These are phyloP conservation scores for Diadumene lineata DNA, from an alignment of 92 coral and sea anemone species.

Conservation along the genomic window DNA sequence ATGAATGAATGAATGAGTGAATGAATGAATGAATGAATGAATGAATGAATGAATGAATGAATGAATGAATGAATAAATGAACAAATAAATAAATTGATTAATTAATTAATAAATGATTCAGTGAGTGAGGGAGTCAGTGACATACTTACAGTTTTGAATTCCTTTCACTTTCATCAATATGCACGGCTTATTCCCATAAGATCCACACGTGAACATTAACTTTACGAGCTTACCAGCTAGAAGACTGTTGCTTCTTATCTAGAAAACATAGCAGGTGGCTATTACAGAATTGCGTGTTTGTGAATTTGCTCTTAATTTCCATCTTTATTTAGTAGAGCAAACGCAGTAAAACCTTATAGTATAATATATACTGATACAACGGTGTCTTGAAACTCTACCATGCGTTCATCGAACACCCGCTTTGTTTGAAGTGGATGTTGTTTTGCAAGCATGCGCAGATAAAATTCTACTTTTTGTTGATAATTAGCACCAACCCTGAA, in stretches of 20 bases:
- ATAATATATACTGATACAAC: no score
- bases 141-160: slow-evolving; percentile 30
- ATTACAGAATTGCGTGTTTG: no score
- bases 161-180: slow-evolving; percentile 23
- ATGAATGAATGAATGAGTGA: no score
- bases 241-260: slow-evolving; percentile 9
- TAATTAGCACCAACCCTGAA: slow-evolving; percentile 26
- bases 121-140: not conserved
- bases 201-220: slow-evolving; percentile 13
- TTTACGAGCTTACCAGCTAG: slow-evolving; percentile 28
- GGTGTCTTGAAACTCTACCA: no score
- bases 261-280: slow-evolving; percentile 3
- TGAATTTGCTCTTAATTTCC: no score
- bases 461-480: not conserved
- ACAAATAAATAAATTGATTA: no score
- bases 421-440: not conserved
- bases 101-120: not conserved
- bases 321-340: not conserved
- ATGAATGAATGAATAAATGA: no score
- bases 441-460: not conserved
- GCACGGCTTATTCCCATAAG: slow-evolving; percentile 33
- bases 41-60: no score
- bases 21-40: no score
- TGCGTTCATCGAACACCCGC: not conserved
- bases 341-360: not conserved